Conservation (phyloP, 2,113 vertebrate genomes). For the Halcyon malimbica region DNA sequence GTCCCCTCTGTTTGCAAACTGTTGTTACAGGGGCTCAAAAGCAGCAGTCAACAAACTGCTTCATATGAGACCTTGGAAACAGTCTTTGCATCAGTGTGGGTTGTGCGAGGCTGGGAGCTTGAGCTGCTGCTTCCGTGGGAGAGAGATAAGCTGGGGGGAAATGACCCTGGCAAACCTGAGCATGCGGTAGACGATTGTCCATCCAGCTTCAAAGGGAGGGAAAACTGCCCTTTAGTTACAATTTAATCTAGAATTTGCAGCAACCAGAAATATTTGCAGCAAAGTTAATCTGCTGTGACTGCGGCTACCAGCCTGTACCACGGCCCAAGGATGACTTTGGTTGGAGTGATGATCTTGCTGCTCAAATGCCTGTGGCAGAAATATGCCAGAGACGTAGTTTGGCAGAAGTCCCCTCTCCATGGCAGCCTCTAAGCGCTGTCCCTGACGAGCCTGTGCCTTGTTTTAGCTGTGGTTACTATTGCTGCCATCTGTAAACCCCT, state of each 20-base stretch:
- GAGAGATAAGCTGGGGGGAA: neutral
- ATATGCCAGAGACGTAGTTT: neutral
- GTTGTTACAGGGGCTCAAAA: neutral
- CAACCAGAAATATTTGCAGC: neutral
- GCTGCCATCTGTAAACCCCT: neutral
- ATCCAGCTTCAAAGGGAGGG: neutral
- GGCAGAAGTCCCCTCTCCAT: neutral
- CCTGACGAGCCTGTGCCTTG: neutral
- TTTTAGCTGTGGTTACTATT: neutral
- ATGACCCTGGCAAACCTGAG: neutral
- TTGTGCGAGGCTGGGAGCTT: accelerated
- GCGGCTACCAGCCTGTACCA: accelerated
- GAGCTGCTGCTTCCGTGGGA: neutral
- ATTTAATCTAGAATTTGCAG: neutral
- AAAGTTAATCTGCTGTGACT: neutral
- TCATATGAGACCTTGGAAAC: neutral
- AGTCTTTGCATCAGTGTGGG: neutral
- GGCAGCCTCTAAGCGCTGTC: accelerated
- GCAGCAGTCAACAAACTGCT: neutral
- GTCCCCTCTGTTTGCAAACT: neutral
- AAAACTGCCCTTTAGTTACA: neutral
- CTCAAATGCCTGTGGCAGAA: neutral
- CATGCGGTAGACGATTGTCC: accelerated
- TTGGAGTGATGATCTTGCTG: neutral
- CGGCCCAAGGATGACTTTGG: neutral